Conservation (phyloP, 2,113 vertebrate species). For the Phocoena phocoena region DNA sequence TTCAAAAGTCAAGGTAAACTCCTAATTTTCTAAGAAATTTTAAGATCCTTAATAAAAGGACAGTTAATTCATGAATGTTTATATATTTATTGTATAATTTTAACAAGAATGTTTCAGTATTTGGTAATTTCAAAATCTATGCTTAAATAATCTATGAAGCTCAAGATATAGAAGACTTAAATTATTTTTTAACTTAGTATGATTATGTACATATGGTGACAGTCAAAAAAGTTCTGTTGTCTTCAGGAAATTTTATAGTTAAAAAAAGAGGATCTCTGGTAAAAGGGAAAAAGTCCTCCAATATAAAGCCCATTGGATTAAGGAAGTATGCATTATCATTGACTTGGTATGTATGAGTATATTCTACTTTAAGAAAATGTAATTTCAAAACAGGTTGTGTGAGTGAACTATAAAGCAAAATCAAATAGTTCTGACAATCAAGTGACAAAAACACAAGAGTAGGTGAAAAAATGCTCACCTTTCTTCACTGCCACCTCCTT, state of each 20-base stretch:
- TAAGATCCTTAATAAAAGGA: neutral
- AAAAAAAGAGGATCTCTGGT: neutral
- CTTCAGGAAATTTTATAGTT: neutral
- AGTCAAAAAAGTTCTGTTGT: conserved; percentile 10
- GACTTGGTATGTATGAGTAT: neutral
- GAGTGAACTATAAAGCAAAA: conserved; percentile 17
- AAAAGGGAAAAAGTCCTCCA: neutral
- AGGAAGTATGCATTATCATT: neutral
- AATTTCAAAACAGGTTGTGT: neutral
- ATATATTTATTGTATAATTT: neutral
- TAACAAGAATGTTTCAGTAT: neutral
- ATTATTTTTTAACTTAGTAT: neutral
- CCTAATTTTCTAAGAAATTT: neutral
- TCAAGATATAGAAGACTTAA: neutral
- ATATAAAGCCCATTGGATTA: neutral
- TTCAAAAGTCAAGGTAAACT: conserved; percentile 6
- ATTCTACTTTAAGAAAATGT: conserved; percentile 6
- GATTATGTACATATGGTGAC: neutral
- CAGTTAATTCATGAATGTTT: neutral
- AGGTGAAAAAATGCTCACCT: neutral
- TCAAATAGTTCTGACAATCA: neutral
- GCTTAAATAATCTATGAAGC: neutral
- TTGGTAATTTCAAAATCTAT: neutral
- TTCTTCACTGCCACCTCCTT: neutral
- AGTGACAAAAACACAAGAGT: neutral